Percentiles rank a stretch among this genome's conserved stretches.
Conservation (phyloP, 2,113 vertebrate species). For the Stigmatopora nigra region DNA sequence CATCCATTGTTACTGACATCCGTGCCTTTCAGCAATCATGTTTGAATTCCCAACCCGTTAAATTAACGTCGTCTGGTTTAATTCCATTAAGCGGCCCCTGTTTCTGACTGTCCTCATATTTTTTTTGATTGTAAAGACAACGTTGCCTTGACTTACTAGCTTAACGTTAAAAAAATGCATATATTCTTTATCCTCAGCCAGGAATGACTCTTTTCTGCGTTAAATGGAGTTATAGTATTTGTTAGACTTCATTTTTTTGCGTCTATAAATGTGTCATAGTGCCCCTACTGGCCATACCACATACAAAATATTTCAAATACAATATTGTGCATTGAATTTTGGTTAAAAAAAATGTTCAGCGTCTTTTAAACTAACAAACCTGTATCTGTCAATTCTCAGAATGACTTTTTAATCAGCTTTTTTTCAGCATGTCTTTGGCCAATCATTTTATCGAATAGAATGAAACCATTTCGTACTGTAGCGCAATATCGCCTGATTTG, state of each 20-base stretch:
- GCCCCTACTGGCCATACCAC: neutral
- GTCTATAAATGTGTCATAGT: neutral
- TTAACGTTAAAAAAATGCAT: neutral
- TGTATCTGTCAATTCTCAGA: neutral
- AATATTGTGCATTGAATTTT: too few species aligned
- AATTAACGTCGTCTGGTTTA: slow-evolving; percentile 64
- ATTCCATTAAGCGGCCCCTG: slow-evolving; percentile 62
- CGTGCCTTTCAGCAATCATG: slow-evolving; percentile 49
- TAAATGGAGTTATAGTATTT: neutral
- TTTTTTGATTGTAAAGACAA: neutral
- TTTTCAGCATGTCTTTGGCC: slow-evolving; percentile 37
- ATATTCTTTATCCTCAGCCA: neutral
- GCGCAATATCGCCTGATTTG: neutral
- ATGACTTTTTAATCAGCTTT: neutral
- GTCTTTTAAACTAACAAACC: neutral
- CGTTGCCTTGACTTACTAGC: neutral
- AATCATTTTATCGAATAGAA: slow-evolving; percentile 27
- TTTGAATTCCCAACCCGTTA: slow-evolving; percentile 67
- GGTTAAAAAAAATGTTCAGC: too few species aligned
- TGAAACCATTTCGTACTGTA: slow-evolving; percentile 8
- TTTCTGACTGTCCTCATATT: slow-evolving; percentile 34
- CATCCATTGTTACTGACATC: slow-evolving; percentile 30
- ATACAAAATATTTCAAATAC: neutral
- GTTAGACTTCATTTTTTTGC: neutral
- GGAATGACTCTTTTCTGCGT: neutral